Base-by-base conservation (phyloP, 2,888 invertebrate species). In the Archips crataeganus region DNA sequence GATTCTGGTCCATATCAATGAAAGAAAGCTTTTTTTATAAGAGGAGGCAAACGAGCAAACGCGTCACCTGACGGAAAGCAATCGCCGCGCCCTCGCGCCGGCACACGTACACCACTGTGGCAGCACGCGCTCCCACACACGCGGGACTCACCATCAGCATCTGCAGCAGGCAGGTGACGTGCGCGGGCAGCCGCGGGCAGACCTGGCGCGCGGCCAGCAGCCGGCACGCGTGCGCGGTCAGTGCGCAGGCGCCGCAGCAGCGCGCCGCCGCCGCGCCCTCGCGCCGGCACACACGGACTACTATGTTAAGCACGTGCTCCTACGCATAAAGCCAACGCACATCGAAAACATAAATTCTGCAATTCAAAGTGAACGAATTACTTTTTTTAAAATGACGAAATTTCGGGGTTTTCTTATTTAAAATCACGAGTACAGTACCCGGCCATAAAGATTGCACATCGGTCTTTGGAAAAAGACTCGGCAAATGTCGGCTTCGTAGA, bases 191-290 rank as follows among this genome's bases (percentile, higher is more conserved):
- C 0, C 94, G 86, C 10, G 84, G 78, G 79, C 86, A 84, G 10
- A 1, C 74, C 34, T 81, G 72, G 65, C 91, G 83, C 72, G 86
- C 75, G 75, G 90, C 93, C n/a, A 94, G 89, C 81, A 86, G 77
- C 79, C 92, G 90, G 74, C 85, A 82, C 67, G 87, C 86, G 87
- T 93, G 93, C 80, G 95, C 95, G 1, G 98, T 97, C 69, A 99
- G 95, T 66, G 98, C 97, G 72, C 98, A 97, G 2, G 99, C 95
- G 49, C 98, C 98, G 78, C 98, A 97, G 84, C 98, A 98, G 77
- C 99, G 96, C 39, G 98, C 98, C 83, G 97, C 96, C 23, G 97
- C 98, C 69, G 97, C 97, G 74, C 98, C 98, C 92, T 99, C 99
- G 64, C 97, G 96, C 73, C 98, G 97, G 39, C 98, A 98, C 82